phyloP scores from a whole-genome alignment of 2,797 vertebrate genomes.

The Lutjanus campechanus region DNA sequence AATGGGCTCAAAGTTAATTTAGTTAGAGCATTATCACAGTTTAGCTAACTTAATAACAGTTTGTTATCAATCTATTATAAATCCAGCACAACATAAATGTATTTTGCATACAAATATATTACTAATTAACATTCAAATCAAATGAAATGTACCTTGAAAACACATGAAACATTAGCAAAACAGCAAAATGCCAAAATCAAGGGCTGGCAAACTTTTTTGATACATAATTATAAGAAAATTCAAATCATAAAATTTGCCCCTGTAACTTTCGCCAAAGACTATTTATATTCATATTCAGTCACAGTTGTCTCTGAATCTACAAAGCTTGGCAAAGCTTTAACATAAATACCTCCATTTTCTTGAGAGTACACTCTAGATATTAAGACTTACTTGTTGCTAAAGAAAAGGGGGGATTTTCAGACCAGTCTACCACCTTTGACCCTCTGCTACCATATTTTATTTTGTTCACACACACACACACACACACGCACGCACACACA shows the following conservation, averaged over 20 bases:
- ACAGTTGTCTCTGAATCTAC: neutral
- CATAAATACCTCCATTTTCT: neutral
- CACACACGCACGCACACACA: neutral
- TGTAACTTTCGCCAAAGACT: neutral
- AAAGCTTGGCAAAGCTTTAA: neutral
- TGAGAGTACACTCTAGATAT: neutral
- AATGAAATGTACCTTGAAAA: too few relatives aligned
- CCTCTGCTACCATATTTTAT: conserved; percentile 2
- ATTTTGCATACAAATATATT: too few relatives aligned
- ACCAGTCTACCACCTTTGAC: conserved; percentile 25
- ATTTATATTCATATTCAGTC: neutral
- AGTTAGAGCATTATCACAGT: too few relatives aligned
- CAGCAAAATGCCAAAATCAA: too few relatives aligned
- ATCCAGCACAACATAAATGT: too few relatives aligned
- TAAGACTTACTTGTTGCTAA: neutral
- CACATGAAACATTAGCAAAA: too few relatives aligned
- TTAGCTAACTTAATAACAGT: too few relatives aligned
- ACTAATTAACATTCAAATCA: too few relatives aligned
- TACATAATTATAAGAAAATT: neutral
- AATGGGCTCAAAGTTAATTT: too few relatives aligned
- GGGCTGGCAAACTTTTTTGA: neutral
- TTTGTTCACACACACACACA: conserved; percentile 2
- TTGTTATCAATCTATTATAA: too few relatives aligned
- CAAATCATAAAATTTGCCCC: neutral
- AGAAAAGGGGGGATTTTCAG: conserved; percentile 18